Percentiles rank a stretch among this genome's conserved stretches.
phyloP scores from a whole-genome alignment of 2,113 vertebrate genomes.

The Glaucidium brasilianum region DNA sequence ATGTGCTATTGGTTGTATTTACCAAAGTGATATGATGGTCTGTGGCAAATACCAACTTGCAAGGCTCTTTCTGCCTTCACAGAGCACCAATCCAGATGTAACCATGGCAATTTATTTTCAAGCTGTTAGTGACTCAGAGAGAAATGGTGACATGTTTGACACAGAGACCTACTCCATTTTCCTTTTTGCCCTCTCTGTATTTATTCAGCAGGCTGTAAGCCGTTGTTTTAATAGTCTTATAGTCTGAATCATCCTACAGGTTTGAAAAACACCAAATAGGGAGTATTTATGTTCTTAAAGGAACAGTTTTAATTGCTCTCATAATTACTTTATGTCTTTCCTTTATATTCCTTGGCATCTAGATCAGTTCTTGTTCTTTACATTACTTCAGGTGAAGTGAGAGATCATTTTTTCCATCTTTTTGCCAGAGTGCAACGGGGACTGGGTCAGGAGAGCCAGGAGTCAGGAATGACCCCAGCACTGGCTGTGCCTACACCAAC shows the following conservation, averaged over 20 bases:
- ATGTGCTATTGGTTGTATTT: background rate
- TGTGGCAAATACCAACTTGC: background rate
- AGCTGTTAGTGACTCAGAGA: background rate
- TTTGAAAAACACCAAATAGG: background rate
- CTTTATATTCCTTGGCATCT: background rate
- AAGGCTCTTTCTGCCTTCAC: background rate
- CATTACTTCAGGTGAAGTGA: background rate
- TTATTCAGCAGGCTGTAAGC: background rate
- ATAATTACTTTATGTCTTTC: background rate
- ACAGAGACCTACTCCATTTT: background rate
- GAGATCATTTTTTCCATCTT: background rate
- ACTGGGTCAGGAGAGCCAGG: background rate
- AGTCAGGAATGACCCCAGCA: background rate
- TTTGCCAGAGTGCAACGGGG: background rate
- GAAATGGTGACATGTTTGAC: background rate
- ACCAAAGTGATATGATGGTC: background rate
- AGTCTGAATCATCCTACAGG: background rate
- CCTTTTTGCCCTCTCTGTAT: background rate
- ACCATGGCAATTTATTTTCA: background rate
- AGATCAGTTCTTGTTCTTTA: background rate
- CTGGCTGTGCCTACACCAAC: background rate
- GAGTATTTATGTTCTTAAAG: background rate
- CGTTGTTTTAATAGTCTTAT: background rate
- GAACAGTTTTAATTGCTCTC: background rate
- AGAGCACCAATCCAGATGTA: background rate